These are phyloP conservation scores for Stichodactyla mertensii DNA, from an alignment of 64 coral and sea anemone genomes.

Conservation along the genomic window DNA sequence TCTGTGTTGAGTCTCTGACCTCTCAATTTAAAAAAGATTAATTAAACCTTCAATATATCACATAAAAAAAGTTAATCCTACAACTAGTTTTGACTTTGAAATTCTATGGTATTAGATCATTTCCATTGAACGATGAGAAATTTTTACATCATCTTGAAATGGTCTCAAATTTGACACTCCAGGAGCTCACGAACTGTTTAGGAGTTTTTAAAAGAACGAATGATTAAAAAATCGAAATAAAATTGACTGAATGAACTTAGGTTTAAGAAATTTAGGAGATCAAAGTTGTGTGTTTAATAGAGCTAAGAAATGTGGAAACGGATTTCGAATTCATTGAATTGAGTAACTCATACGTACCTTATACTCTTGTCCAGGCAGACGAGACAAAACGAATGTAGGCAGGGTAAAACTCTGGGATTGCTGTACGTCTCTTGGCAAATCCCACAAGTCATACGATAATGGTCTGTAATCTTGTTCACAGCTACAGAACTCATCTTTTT, in stretches of 20 bases:
- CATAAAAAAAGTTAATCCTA: no score
- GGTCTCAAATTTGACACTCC: no score
- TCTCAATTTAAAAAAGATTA: no score
- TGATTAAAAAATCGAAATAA: no score
- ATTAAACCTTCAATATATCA: no score
- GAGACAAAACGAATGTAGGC: constrained; percentile 87
- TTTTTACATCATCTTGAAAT: no score
- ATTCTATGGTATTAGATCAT: background rate
- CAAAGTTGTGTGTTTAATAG: background rate
- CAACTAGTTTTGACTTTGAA: background rate
- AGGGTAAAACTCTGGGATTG: constrained; percentile 86
- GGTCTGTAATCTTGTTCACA: constrained; percentile 79
- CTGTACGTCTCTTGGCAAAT: constrained; percentile 78
- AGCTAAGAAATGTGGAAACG: background rate
- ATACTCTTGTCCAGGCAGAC: constrained; percentile 72
- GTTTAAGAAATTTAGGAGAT: no score
- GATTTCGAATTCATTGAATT: background rate
- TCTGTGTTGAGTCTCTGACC: no score
- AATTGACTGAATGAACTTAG: background rate
- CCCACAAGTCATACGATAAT: constrained; percentile 77
- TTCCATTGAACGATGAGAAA: background rate
- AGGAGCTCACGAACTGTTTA: no score
- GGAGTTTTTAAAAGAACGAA: no score
- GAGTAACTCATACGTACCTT: constrained; percentile 22
- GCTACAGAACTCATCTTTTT: constrained; percentile 66